Conservation (phyloP, 2,888 invertebrate genomes). For the Drosophila ustulata region DNA sequence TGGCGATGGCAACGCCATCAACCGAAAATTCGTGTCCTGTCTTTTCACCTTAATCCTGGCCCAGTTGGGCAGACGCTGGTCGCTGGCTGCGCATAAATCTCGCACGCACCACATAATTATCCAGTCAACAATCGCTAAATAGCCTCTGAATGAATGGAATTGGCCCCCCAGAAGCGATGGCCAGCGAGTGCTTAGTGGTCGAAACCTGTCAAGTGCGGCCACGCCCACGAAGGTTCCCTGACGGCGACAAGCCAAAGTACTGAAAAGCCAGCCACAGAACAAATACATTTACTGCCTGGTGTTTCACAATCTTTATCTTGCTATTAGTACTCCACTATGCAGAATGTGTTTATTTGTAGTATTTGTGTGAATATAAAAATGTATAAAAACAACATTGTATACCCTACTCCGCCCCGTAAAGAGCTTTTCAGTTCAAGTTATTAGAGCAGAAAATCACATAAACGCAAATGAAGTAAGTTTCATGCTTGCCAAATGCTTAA, state of each 20-base stretch:
- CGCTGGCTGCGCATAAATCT: slow-evolving; percentile 68
- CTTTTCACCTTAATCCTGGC: slow-evolving; percentile 71
- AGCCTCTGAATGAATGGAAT: slow-evolving; percentile 47
- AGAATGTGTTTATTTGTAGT: background rate
- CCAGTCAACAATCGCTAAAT: slow-evolving; percentile 76
- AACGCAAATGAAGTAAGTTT: slow-evolving; percentile 77
- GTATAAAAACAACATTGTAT: background rate
- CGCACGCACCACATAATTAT: slow-evolving; percentile 75
- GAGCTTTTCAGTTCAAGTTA: slow-evolving; percentile 56
- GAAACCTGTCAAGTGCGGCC: slow-evolving; percentile 3
- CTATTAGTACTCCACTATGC: background rate
- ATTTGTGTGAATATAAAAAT: slow-evolving; percentile 1
- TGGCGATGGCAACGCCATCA: slow-evolving; percentile 24
- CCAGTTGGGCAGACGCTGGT: slow-evolving; percentile 9
- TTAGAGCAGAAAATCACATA: slow-evolving; percentile 76
- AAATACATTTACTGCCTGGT: background rate
- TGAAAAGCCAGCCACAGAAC: background rate
- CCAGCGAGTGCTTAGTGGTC: slow-evolving; percentile 45
- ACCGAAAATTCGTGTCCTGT: slow-evolving; percentile 52
- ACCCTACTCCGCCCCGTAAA: background rate
- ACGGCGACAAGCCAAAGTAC: background rate
- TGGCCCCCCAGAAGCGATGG: slow-evolving; percentile 19
- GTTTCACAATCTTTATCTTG: background rate
- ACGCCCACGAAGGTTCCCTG: slow-evolving; percentile 11
- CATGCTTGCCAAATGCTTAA: slow-evolving; percentile 70